phyloP scores from a whole-genome alignment of 2,797 vertebrate genomes.

The Agapornis canus region DNA sequence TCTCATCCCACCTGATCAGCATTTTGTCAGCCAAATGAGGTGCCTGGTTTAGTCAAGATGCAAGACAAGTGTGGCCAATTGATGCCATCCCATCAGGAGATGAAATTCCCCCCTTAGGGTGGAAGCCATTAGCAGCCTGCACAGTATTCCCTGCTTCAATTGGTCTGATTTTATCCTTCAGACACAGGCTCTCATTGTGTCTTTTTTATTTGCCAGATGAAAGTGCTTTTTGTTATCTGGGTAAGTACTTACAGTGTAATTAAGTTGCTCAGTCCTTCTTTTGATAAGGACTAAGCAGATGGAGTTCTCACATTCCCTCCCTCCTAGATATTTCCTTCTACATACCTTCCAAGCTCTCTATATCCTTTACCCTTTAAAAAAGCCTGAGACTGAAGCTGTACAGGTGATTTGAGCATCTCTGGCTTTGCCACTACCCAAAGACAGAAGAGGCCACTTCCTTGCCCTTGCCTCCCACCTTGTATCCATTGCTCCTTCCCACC shows the following conservation, averaged over 20 bases:
- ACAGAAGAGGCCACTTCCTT: neutral
- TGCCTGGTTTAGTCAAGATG: neutral
- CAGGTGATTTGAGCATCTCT: neutral
- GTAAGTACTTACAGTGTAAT: conserved; percentile 37
- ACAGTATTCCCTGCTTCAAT: neutral
- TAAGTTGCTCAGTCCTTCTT: conserved; percentile 8
- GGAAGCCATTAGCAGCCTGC: neutral
- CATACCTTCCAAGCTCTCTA: neutral
- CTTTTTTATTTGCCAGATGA: neutral
- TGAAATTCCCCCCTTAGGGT: neutral
- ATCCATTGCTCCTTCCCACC: neutral
- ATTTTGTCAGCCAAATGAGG: neutral
- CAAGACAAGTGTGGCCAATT: neutral
- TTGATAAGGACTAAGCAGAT: conserved; percentile 37
- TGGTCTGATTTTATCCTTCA: conserved; percentile 15
- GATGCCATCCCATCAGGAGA: neutral
- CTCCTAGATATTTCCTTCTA: neutral
- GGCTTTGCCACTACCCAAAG: neutral
- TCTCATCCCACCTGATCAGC: neutral
- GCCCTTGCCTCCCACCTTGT: neutral
- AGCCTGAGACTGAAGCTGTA: neutral
- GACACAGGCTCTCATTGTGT: neutral
- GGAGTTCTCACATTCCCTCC: neutral
- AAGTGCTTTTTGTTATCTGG: conserved; percentile 28
- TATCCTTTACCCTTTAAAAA: neutral